Evolutionary conservation across 2,888 invertebrate species (phyloP).

Genomic region (Drosophila atripex): DNA sequence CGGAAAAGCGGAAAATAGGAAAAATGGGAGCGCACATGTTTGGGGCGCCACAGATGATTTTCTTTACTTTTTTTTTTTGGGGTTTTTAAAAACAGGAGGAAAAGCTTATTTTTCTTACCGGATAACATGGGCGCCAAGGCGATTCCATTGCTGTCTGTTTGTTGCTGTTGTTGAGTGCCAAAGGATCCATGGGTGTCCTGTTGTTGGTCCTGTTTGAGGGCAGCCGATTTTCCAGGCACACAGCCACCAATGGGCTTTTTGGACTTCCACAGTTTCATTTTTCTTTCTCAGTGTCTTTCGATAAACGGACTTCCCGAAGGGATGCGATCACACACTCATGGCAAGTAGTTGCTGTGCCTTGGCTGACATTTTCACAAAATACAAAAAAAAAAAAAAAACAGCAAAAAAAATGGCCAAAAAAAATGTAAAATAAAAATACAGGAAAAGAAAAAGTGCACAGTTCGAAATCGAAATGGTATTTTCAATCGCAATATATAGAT

Average conservation of each 20-base stretch:
- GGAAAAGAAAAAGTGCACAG: slow-evolving; percentile 3
- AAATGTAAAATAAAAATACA: no score
- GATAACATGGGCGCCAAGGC: slow-evolving; percentile 82
- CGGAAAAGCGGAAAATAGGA: slow-evolving; percentile 52
- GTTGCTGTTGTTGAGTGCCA: slow-evolving; percentile 41
- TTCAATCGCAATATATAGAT: slow-evolving; percentile 4
- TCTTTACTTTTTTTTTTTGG: not conserved
- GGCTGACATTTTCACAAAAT: slow-evolving; percentile 35
- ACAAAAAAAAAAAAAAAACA: slow-evolving; percentile 15
- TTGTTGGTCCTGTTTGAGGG: slow-evolving; percentile 77
- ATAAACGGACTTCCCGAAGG: not conserved
- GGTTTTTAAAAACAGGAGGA: not conserved
- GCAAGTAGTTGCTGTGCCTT: slow-evolving; percentile 24
- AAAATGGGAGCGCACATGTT: slow-evolving; percentile 50
- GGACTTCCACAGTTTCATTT: slow-evolving; percentile 84
- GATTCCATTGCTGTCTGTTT: slow-evolving; percentile 69
- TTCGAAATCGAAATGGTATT: slow-evolving; percentile 8
- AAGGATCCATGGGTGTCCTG: slow-evolving; percentile 28
- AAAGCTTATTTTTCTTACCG: slow-evolving; percentile 69
- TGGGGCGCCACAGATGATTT: slow-evolving; percentile 11
- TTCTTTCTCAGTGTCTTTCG: not conserved
- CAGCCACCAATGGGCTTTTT: slow-evolving; percentile 84
- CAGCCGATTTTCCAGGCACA: slow-evolving; percentile 82
- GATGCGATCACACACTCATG: slow-evolving; percentile 15
- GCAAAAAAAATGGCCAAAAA: slow-evolving; percentile 14